These are phyloP conservation scores for Chelonus formosanus DNA, from an alignment of 2,888 invertebrate species.

Conservation along the genomic window DNA sequence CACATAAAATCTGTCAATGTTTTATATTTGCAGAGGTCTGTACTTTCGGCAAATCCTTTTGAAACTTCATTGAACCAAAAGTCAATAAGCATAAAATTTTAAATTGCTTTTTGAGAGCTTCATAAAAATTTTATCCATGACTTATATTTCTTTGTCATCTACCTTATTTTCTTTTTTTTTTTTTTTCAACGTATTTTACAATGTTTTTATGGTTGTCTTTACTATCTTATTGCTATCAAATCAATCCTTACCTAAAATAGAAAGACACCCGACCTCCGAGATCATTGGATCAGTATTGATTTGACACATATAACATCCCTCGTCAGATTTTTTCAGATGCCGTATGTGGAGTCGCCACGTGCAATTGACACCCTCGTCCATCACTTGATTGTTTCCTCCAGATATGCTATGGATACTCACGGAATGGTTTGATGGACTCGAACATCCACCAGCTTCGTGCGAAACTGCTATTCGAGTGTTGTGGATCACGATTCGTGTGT, in stretches of 20 bases:
- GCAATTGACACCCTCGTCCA: conserved; percentile 80
- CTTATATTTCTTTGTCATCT: too few relatives aligned
- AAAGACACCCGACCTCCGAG: conserved; percentile 86
- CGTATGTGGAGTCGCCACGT: conserved; percentile 89
- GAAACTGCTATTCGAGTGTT: conserved; percentile 84
- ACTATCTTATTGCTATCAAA: too few relatives aligned
- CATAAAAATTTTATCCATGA: conserved; percentile 14
- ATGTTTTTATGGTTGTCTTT: too few relatives aligned
- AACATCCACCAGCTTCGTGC: conserved; percentile 72
- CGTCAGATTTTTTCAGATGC: conserved; percentile 82
- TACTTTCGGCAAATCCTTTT: conserved; percentile 20
- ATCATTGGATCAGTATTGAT: conserved; percentile 89
- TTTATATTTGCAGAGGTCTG: conserved; percentile 25
- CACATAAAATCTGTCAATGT: conserved; percentile 33
- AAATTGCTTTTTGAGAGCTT: conserved; percentile 22
- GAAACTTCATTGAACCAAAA: conserved; percentile 7
- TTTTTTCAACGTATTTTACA: too few relatives aligned
- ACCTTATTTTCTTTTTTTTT: too few relatives aligned
- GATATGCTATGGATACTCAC: conserved; percentile 71
- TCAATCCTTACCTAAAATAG: conserved; percentile 78
- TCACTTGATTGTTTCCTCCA: conserved; percentile 78
- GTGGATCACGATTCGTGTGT: conserved; percentile 84
- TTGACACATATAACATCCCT: conserved; percentile 92
- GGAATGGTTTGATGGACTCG: conserved; percentile 53
- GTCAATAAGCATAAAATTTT: conserved; percentile 21